These are phyloP conservation scores for Elmis aenea DNA, from an alignment of 2,888 invertebrate species.

Conservation along the genomic window DNA sequence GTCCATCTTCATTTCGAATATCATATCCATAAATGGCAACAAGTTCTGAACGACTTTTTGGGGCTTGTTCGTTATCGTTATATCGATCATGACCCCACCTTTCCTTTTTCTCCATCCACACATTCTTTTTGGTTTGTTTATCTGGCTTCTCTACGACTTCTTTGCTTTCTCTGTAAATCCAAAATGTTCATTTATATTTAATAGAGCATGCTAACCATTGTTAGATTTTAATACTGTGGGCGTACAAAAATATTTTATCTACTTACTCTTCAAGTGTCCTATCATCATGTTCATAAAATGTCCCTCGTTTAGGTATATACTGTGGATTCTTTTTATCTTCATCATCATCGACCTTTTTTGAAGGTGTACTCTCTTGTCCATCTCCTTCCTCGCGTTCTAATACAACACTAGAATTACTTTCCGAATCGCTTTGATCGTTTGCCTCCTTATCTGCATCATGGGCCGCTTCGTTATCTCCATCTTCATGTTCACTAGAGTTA, in stretches of 20 bases:
- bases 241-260: slow-evolving; percentile 28
- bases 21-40: slow-evolving; percentile 89
- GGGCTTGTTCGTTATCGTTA: slow-evolving; percentile 74
- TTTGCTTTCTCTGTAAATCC: slow-evolving; percentile 21
- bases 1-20: slow-evolving; percentile 87
- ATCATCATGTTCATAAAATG: slow-evolving; percentile 96
- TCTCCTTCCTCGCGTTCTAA: slow-evolving; percentile 67
- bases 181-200: too few species aligned
- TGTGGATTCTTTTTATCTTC: slow-evolving; percentile 96
- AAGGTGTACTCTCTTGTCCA: slow-evolving; percentile 56
- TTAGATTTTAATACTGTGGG: background rate
- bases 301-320: slow-evolving; percentile 92
- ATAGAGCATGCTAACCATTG: background rate
- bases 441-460: slow-evolving; percentile 5
- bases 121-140: slow-evolving; percentile 43
- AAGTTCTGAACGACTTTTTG: slow-evolving; percentile 80
- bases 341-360: slow-evolving; percentile 79
- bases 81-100: slow-evolving; percentile 61
- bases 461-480: slow-evolving; percentile 9
- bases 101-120: slow-evolving; percentile 46
- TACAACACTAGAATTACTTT: slow-evolving; percentile 48
- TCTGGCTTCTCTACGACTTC: slow-evolving; percentile 35
- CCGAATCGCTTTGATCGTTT: slow-evolving; percentile 41
- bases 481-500: slow-evolving; percentile 38
- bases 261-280: slow-evolving; percentile 71